Base-by-base conservation (phyloP, 2,797 vertebrate species). In the Myotis vivesi region DNA sequence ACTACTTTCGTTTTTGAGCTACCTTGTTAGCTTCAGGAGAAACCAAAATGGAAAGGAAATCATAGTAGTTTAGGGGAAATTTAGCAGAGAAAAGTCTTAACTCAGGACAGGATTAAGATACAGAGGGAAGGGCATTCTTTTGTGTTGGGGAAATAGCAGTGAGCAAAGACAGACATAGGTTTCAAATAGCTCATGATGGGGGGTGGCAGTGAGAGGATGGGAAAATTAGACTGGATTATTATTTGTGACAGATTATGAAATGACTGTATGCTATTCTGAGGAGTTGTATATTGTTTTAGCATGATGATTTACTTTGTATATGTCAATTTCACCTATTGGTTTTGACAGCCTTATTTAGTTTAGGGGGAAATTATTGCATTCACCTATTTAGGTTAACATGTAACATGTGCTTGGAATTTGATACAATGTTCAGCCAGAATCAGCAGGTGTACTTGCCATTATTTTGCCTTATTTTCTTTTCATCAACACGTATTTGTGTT, bases 1-100 rank as follows among this genome's bases (percentile, higher is more conserved):
- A 71, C 23, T 57, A 36, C 41, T 80, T 81, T 73, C 38, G n/a
- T 44, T 92, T 95, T 91, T 76, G 73, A 92, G 73, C 81, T 95
- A 41, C 3, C 15, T 86, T 22, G 30, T 95, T 90, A 77, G n/a
- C 68, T 94, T 72, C 25, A 64, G 55, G 55, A 51, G 36, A 94
- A 92, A 76, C 10, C 33, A 93, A 4, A 80, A 33, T 59, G 33
- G 73, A 62, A 81, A 83, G 17, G 25, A 19, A 71, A 36, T 76
- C 80, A 4, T 19, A 62, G 20, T 49, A 80, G 55, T 64, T 89
- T 81, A 68, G 30, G 73, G 72, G 49, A 76, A 90, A 51, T 88
- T 66, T 79, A 62, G 6, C 23, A 44, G 41, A 85, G 30, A 68
- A 16, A 72, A 12, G 36, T 87, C 57, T 86, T 71, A 85, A 19